Evolutionary conservation across 23 tunicate genomes (phyloP).

Genomic region (Halocynthia roretzi): DNA sequence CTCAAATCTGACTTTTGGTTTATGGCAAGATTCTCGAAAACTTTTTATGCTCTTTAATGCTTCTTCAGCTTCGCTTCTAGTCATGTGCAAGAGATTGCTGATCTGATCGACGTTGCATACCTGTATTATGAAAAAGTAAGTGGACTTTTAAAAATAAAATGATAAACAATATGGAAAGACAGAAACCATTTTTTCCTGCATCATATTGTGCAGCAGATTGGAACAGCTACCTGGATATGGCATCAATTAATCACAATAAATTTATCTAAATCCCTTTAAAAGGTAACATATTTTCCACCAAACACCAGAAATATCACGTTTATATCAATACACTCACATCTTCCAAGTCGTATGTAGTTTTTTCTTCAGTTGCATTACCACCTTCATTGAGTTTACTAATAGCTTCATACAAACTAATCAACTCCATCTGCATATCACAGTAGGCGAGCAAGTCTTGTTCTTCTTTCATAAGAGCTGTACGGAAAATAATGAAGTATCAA

Average conservation of each 20-base stretch:
- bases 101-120: conserved; percentile 17
- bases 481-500: background rate
- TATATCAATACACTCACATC: conserved; percentile 1
- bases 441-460: conserved; percentile 28
- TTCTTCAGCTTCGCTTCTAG: conserved; percentile 24
- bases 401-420: conserved; percentile 25
- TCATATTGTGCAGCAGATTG: background rate
- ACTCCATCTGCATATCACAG: conserved; percentile 18
- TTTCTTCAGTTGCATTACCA: background rate
- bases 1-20: conserved; percentile 9
- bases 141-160: background rate
- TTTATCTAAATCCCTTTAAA: too few species aligned
- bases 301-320: background rate
- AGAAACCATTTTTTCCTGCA: background rate
- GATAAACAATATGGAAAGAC: background rate
- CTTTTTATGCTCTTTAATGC: background rate
- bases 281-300: too few species aligned
- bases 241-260: too few species aligned
- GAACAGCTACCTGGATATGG: too few species aligned
- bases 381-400: conserved; percentile 27
- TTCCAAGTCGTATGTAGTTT: background rate
- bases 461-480: conserved; percentile 31
- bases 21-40: background rate
- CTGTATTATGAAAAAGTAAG: background rate
- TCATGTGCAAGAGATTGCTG: conserved; percentile 21